Conservation (phyloP, 2,113 vertebrate species). For the Tympanuchus pallidicinctus region DNA sequence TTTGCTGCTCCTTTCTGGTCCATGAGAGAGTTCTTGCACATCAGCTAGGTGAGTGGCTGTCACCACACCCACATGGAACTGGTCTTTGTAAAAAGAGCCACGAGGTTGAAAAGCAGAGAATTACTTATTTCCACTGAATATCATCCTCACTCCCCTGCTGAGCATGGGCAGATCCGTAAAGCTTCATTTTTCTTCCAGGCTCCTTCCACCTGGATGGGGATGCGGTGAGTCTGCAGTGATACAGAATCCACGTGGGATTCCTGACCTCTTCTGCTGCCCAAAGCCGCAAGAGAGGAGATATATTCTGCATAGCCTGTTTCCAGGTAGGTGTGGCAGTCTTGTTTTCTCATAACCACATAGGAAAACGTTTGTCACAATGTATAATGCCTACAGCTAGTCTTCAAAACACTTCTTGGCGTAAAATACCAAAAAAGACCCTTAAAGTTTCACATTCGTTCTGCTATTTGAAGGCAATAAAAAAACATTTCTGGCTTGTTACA, state of each 20-base stretch:
- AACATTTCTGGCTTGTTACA: not conserved
- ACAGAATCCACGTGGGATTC: rapidly evolving
- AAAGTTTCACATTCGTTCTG: not conserved
- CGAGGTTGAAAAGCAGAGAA: not conserved
- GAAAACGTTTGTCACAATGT: not conserved
- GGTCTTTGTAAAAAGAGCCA: not conserved
- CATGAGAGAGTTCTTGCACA: not conserved
- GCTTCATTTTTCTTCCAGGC: not conserved
- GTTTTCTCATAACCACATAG: not conserved
- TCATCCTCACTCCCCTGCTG: rapidly evolving
- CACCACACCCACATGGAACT: rapidly evolving
- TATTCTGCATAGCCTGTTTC: not conserved
- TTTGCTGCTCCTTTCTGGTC: not conserved
- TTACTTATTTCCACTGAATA: not conserved
- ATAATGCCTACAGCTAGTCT: not conserved
- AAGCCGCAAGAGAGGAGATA: not conserved
- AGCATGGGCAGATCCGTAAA: not conserved
- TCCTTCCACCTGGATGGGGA: not conserved
- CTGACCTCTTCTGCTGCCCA: not conserved
- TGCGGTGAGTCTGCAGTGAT: not conserved
- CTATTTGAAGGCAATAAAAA: not conserved
- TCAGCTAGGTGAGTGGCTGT: not conserved
- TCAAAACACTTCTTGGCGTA: not conserved
- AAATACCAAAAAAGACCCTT: not conserved
- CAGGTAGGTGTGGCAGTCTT: not conserved